A percentile compares a stretch with the other conserved stretches of the same genome.
These are phyloP conservation scores for Clytia hemisphaerica DNA, from an alignment of 30 jellyfish, hydroid and myxozoan species.

Conservation along the genomic window DNA sequence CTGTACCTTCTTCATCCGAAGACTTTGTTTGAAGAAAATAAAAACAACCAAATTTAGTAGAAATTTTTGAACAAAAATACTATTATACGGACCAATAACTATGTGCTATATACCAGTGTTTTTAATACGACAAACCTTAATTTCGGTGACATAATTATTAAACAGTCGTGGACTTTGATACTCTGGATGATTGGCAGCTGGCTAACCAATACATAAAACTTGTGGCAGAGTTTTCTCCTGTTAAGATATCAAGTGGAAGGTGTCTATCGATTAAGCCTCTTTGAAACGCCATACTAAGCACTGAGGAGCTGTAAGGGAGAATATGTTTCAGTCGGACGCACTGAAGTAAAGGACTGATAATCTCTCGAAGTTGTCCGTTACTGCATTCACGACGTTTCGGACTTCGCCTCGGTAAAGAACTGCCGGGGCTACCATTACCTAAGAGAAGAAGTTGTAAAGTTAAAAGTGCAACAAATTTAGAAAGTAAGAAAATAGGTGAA, in stretches of 20 bases:
- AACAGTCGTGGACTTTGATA: slow-evolving; percentile 73
- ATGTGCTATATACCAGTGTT: no score
- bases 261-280: slow-evolving; percentile 76
- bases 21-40: no score
- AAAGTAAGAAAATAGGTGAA: neutral
- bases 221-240: slow-evolving; percentile 23
- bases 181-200: slow-evolving; percentile 21
- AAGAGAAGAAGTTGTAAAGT: neutral
- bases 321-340: slow-evolving; percentile 61
- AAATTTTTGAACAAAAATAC: no score
- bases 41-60: no score
- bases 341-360: slow-evolving; percentile 48
- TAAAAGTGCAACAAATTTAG: neutral
- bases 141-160: slow-evolving; percentile 65
- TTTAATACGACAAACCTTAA: slow-evolving; percentile 73
- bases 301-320: slow-evolving; percentile 64
- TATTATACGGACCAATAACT: no score
- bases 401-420: slow-evolving; percentile 77
- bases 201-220: slow-evolving; percentile 20
- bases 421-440: slow-evolving; percentile 43
- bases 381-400: slow-evolving; percentile 79
- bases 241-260: slow-evolving; percentile 56
- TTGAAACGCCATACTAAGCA: slow-evolving; percentile 69
- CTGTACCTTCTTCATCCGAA: no score
- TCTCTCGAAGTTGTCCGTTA: slow-evolving; percentile 54